Base-by-base conservation (phyloP, 2,797 vertebrate genomes). In the Australoheros facetus region DNA sequence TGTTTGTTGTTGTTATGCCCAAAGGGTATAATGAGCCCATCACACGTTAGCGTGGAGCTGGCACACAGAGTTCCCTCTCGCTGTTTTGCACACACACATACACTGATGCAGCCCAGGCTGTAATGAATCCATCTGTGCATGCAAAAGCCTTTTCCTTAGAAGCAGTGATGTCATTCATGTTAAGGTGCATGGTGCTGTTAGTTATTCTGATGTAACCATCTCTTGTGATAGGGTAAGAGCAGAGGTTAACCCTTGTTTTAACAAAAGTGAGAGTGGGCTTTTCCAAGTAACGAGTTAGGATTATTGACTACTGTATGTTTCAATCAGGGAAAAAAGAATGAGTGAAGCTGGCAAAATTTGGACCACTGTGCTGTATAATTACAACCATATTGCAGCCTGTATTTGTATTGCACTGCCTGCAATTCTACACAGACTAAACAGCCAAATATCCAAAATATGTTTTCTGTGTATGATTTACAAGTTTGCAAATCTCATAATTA, bases 11-110 rank as follows among this genome's bases (percentile, higher is more conserved):
- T 91, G 75, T 84, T 30, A 69, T 69, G 64, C 42, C 85, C 82
- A 70, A 45, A 87, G 88, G 85, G 78, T 81, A 82, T 89, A 93
- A 93, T 90, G 75, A 92, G 82, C 62, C 62, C 74, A 81, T 94
- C 89, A 92, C 90, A 93, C 84, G 80, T 94, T 87, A 88, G 57
- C 9, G 30, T 72, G 71, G 74, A 82, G 83, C 80, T 86, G 78
- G 80, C 84, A 89, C 85, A 87, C 78, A 69, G 10, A 48, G 28
- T 23, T 69, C 16, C 42, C 26, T 51, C 62, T 69, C 0, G 2
- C 62, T 30, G 62, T 69, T 48, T 69, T 66, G 62, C 32, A 7
- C 32, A 32, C 77, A 81, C 71, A 48, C 16, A 0, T 48, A 26
- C 62, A 66, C 0, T 12, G 39, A 66, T 66, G 62, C 2, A 3